Conservation (phyloP, 2,797 vertebrate genomes). For the Coccyzus lansbergi region DNA sequence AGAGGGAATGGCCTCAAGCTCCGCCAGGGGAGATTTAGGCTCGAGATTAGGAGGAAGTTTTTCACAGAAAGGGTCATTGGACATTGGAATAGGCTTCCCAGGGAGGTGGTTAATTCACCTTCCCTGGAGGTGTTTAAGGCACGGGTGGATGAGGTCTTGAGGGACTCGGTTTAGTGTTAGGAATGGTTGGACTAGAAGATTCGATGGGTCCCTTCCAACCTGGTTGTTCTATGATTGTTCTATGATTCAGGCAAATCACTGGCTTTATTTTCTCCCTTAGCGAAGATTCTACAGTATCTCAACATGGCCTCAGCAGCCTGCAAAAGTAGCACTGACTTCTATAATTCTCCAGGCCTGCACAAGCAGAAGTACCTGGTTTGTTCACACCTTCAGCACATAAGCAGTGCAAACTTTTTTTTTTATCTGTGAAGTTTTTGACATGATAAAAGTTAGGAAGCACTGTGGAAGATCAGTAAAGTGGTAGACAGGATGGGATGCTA, state of each 20-base stretch:
- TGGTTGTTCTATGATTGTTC: too few species aligned
- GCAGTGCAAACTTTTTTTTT: neutral
- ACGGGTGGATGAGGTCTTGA: too few species aligned
- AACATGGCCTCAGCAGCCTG: neutral
- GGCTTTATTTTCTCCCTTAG: neutral
- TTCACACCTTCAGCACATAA: neutral
- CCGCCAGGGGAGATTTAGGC: too few species aligned
- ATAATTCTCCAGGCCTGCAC: neutral
- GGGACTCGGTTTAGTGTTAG: too few species aligned
- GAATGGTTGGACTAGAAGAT: too few species aligned
- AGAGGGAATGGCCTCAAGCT: too few species aligned
- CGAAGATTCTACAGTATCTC: neutral
- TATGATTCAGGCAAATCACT: constrained; percentile 10
- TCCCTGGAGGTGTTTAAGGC: too few species aligned
- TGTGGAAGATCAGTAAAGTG: neutral
- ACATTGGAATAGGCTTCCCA: too few species aligned
- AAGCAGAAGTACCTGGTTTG: neutral
- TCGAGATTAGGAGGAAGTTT: too few species aligned
- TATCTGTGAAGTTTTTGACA: neutral
- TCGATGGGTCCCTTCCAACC: too few species aligned
- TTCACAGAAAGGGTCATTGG: too few species aligned
- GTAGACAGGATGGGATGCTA: neutral
- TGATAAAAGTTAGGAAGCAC: neutral
- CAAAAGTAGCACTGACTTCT: neutral
- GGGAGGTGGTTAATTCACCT: too few species aligned